phyloP scores from a whole-genome alignment of 2,113 vertebrate genomes.

The Mirza zaza region DNA sequence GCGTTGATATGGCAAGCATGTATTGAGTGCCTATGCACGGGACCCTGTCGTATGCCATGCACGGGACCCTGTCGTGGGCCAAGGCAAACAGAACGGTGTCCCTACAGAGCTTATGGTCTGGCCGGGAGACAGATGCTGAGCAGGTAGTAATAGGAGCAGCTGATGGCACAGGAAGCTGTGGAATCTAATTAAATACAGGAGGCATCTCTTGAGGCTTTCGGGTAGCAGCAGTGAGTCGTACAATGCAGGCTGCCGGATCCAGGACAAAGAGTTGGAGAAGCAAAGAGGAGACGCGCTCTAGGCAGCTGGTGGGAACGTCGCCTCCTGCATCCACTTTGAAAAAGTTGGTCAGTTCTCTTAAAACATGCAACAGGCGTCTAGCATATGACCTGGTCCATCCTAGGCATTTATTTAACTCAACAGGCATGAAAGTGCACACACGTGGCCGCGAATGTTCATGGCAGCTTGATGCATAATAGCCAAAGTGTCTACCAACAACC shows the following conservation, averaged over 20 bases:
- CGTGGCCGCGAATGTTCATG: not conserved
- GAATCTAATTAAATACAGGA: too few relatives aligned
- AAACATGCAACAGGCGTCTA: not conserved
- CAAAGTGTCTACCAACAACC: not conserved
- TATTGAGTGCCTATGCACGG: not conserved
- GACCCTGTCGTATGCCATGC: not conserved
- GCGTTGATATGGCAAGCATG: not conserved
- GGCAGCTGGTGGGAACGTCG: not conserved
- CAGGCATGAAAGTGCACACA: not conserved
- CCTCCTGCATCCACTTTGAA: not conserved
- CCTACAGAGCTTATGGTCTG: not conserved
- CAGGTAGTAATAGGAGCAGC: rapidly evolving
- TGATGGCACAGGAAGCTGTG: rapidly evolving
- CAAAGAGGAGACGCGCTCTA: not conserved
- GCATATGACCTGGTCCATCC: rapidly evolving
- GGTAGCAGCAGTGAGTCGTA: not conserved
- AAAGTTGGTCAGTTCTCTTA: not conserved
- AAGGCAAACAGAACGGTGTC: not conserved
- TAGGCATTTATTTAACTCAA: rapidly evolving
- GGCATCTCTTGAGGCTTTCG: not conserved
- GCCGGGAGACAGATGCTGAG: not conserved
- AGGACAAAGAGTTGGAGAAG: too few relatives aligned
- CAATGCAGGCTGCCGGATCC: not conserved
- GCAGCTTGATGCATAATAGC: not conserved
- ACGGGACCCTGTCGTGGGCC: not conserved